These are phyloP conservation scores for Oreochromis grahami DNA, from an alignment of 2,797 vertebrate species.

Conservation along the genomic window DNA sequence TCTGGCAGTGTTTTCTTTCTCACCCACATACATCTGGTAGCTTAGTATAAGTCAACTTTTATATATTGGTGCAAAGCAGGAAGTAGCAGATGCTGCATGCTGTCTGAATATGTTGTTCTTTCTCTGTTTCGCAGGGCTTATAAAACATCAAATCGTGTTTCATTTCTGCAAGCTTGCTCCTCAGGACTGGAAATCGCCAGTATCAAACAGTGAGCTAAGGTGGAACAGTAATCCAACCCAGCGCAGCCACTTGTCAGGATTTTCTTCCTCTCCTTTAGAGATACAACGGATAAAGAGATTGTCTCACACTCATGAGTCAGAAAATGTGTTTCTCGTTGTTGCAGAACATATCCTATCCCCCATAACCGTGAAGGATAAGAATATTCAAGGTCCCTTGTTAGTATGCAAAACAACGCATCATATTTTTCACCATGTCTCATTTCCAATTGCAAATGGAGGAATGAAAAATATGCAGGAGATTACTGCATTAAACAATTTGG, in stretches of 20 bases:
- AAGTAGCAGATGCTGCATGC: conserved; percentile 28
- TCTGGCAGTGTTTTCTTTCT: conserved; percentile 7
- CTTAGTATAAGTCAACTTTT: conserved; percentile 35
- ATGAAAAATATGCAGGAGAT: conserved; percentile 67
- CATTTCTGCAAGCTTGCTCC: conserved; percentile 21
- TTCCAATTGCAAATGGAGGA: conserved; percentile 48
- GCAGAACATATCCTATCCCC: conserved; percentile 20
- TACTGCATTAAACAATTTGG: conserved; percentile 74
- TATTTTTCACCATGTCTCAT: conserved; percentile 59
- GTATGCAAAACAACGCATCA: conserved; percentile 70
- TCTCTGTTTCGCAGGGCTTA: conserved; percentile 23
- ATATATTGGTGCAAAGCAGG: conserved; percentile 16
- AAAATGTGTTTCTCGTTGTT: conserved; percentile 44
- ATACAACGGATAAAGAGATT: conserved; percentile 23
- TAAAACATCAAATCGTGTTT: conserved; percentile 41
- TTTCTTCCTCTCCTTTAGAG: conserved; percentile 15
- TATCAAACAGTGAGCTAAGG: conserved; percentile 30
- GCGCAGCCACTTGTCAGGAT: conserved; percentile 3
- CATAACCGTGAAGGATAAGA: conserved; percentile 50
- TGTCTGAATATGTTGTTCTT: conserved; percentile 32
- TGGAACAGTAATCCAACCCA: conserved; percentile 24
- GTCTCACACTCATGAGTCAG: conserved; percentile 30
- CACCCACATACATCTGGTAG: conserved; percentile 33
- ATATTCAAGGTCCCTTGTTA: conserved; percentile 61
- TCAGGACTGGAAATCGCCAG: conserved; percentile 1